Percentiles rank a stretch among this genome's conserved stretches.
Evolutionary conservation across 2,797 vertebrate species (phyloP).

Genomic region (Cossypha heuglini): DNA sequence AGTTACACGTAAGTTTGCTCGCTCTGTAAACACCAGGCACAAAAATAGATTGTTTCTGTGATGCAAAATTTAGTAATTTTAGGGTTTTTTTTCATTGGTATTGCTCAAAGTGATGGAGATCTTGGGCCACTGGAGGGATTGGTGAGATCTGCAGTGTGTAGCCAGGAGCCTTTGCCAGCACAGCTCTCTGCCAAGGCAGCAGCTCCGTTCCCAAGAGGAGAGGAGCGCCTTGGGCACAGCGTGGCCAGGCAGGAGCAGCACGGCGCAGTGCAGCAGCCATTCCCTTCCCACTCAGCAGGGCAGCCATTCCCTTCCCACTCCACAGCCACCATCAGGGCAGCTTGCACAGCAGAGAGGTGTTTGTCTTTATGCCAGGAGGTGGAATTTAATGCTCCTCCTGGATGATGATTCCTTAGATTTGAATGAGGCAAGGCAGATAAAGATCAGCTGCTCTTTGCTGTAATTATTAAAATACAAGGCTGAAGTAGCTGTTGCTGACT

Average conservation of each 20-base stretch:
- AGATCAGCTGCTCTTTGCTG: neutral
- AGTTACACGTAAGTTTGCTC: rapidly evolving
- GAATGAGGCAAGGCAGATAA: neutral
- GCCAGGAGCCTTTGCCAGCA: neutral
- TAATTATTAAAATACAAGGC: neutral
- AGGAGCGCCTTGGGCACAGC: rapidly evolving
- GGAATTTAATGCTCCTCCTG: neutral
- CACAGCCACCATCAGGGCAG: neutral
- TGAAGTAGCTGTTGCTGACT: rapidly evolving
- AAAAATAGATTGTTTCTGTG: neutral
- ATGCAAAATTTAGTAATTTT: neutral
- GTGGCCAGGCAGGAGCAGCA: neutral
- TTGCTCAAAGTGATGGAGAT: neutral
- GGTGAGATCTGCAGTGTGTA: rapidly evolving
- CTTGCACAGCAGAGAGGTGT: neutral
- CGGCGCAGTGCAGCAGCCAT: neutral
- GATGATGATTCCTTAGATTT: neutral
- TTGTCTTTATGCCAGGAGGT: neutral
- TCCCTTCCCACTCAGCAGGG: neutral
- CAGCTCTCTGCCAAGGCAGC: neutral
- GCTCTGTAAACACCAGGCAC: neutral
- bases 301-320: neutral
- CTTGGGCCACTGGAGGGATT: rapidly evolving
- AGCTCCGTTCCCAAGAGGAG: neutral
- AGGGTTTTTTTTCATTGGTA: neutral